Evolutionary conservation across 2,888 invertebrate species (phyloP).

Genomic region (Pristionchus entomophagus): DNA sequence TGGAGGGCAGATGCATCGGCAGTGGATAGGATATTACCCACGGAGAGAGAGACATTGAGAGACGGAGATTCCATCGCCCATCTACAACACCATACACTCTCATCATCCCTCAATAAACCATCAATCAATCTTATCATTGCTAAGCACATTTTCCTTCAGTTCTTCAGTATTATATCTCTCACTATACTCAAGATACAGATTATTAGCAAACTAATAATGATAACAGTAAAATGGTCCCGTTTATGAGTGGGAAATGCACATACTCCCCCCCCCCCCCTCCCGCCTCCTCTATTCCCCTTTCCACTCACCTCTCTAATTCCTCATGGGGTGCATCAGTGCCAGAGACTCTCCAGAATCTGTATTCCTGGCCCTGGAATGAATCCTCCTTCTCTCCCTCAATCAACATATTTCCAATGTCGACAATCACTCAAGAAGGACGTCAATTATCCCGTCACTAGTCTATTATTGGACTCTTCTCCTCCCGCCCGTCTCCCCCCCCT

Average conservation of each 20-base stretch:
- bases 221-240: too few relatives aligned
- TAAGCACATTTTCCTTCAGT: too few relatives aligned
- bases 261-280: too few relatives aligned
- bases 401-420: not conserved
- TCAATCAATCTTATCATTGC: too few relatives aligned
- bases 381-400: not conserved
- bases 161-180: too few relatives aligned
- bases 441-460: conserved; percentile 21
- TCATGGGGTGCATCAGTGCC: conserved; percentile 38
- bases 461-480: not conserved
- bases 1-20: conserved; percentile 77
- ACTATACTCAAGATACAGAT: too few relatives aligned
- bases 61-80: conserved; percentile 29
- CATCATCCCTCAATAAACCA: too few relatives aligned
- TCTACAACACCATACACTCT: too few relatives aligned
- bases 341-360: conserved; percentile 20
- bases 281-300: too few relatives aligned
- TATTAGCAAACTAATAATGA: too few relatives aligned
- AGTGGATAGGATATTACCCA: conserved; percentile 77
- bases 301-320: conserved; percentile 18
- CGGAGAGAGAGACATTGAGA: conserved; percentile 76
- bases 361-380: conserved; percentile 27
- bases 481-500: too few relatives aligned
- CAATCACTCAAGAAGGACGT: not conserved
- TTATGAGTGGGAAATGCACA: too few relatives aligned